Evolutionary conservation across 2,888 invertebrate species (phyloP), one percentile per base, ranked within the genome.

Genomic region (Andrena flavipes): DNA sequence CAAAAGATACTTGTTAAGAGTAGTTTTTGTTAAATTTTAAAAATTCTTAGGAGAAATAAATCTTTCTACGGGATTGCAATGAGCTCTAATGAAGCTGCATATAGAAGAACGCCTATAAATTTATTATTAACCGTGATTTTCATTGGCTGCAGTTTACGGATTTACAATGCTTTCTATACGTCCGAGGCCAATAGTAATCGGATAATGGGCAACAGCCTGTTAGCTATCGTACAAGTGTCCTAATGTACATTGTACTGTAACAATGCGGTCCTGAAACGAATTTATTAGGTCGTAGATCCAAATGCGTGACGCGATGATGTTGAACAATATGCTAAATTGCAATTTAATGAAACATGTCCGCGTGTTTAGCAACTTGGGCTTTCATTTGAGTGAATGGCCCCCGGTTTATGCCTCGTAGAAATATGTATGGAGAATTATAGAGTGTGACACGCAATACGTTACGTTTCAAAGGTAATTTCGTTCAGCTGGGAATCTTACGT

Each of bases 311-410:
- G 23, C 60, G 64, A 59, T 23, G 71, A 65, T 56, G 62, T 71
- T 29, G 64, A 62, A 56, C 59, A 65, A 69, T 16, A 29, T 48
- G 68, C 73, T 73, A 73, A 29, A 73, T 56, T 23, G 23, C 54
- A 56, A 56, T 56, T 23, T 56, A 56, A 56, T 26, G 54, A 56
- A 56, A 56, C 23, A 23, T 26, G 26, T 10, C 23, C 26, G 10
- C 3, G 54, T 56, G 54, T 56, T 23, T 56, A 56, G 23, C 10
- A 7, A 56, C 56, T 8, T 56, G 26, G 23, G 10, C 23, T 10
- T 26, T 13, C 10, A 23, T 56, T 56, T 20, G 56, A 26, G 23
- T 20, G 56, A 2, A 7, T 5, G 13, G 33, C n/a, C 16, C n/a
- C 5, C 16, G 42, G 16, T 42, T 42, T 42, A 42, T 42, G 16